Conservation (phyloP, 2,113 vertebrate species). For the Xenotilapia caudafasciata region DNA sequence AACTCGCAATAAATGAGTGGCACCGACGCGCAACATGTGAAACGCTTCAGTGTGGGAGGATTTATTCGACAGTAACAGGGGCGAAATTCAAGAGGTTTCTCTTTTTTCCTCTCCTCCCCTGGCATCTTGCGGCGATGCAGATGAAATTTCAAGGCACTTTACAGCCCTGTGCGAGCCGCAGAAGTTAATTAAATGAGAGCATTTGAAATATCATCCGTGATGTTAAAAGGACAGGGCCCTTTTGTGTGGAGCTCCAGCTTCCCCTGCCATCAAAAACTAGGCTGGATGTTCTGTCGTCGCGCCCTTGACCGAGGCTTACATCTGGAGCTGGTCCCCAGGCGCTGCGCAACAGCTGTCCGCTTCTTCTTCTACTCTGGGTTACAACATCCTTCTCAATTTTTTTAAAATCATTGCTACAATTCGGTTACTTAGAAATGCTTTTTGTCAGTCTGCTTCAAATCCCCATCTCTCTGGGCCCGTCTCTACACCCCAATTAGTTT, state of each 20-base stretch:
- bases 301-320: background rate
- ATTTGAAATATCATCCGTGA: background rate
- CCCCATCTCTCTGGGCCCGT: background rate
- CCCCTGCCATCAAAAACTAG: background rate
- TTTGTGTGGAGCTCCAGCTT: background rate
- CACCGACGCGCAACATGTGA: background rate
- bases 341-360: background rate
- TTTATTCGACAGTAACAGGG: background rate
- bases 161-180: background rate
- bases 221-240: background rate
- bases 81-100: background rate
- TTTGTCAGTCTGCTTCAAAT: background rate
- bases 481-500: background rate
- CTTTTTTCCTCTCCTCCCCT: background rate
- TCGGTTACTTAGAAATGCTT: background rate
- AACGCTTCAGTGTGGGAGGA: constrained; percentile 24
- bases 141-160: background rate
- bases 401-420: accelerated
- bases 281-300: background rate
- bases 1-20: constrained; percentile 1
- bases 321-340: background rate
- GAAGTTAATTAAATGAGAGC: background rate
- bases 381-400: background rate
- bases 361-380: background rate
- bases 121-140: background rate